Evolutionary conservation across 2,888 invertebrate genomes (phyloP).

Genomic region (Anoplius nigerrimus): DNA sequence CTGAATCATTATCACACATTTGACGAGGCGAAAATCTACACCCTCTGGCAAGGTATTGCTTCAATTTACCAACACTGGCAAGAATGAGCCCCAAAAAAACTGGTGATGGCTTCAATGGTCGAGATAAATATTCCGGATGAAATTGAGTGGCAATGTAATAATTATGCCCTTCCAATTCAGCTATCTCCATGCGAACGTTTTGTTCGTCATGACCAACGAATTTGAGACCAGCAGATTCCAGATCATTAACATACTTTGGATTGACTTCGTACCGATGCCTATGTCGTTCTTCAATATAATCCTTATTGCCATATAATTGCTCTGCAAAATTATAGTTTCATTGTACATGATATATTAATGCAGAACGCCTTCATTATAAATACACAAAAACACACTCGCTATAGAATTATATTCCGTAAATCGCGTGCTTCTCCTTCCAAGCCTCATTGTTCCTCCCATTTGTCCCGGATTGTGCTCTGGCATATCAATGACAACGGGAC

Average conservation of each 20-base stretch:
- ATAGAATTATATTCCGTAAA: slow-evolving; percentile 80
- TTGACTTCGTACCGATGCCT: slow-evolving; percentile 99
- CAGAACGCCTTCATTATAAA: neutral
- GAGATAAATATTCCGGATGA: slow-evolving; percentile 97
- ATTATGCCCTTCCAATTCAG: slow-evolving; percentile 90
- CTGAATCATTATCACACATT: slow-evolving; percentile 85
- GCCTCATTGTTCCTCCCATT: slow-evolving; percentile 98
- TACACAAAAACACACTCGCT: slow-evolving; percentile 78
- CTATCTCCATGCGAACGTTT: slow-evolving; percentile 95
- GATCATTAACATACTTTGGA: slow-evolving; percentile 85
- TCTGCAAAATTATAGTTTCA: slow-evolving; percentile 74
- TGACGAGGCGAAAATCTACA: slow-evolving; percentile 86
- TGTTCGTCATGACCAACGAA: slow-evolving; percentile 91
- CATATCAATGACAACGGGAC: slow-evolving; percentile 97
- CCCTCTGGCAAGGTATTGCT: slow-evolving; percentile 83
- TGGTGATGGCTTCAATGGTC: slow-evolving; percentile 94
- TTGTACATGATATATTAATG: slow-evolving; percentile 1
- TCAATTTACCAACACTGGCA: slow-evolving; percentile 89
- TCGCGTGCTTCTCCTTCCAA: slow-evolving; percentile 93
- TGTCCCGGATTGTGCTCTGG: slow-evolving; percentile 96
- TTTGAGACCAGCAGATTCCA: slow-evolving; percentile 89
- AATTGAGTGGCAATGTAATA: slow-evolving; percentile 97
- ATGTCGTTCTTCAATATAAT: slow-evolving; percentile 93
- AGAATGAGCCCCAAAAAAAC: slow-evolving; percentile 96
- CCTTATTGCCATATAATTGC: slow-evolving; percentile 86